Percentiles rank a stretch among this genome's conserved stretches.
These are phyloP conservation scores for Drosophila borealis DNA, from an alignment of 2,888 invertebrate species.

Conservation along the genomic window DNA sequence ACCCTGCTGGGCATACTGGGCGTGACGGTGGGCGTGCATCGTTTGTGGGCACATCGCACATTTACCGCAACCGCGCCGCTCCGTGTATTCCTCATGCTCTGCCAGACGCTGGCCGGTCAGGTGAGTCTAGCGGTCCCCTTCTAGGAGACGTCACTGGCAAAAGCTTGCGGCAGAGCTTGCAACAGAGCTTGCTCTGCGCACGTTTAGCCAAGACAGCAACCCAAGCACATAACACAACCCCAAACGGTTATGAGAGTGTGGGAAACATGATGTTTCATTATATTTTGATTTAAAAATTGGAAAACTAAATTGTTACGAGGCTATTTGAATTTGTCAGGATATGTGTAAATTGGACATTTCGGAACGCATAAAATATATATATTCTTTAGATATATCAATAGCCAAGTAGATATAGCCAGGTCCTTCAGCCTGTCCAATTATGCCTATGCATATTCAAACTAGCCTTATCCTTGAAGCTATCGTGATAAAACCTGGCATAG, in stretches of 20 bases:
- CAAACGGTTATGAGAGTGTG: not conserved
- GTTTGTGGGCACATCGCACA: slow-evolving; percentile 95
- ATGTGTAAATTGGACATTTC: too few species aligned
- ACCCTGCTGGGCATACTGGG: slow-evolving; percentile 90
- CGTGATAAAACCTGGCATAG: too few species aligned
- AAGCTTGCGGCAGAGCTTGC: slow-evolving; percentile 23
- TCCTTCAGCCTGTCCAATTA: too few species aligned
- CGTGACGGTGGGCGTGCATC: slow-evolving; percentile 95
- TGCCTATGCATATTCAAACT: too few species aligned
- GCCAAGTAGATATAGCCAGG: too few species aligned
- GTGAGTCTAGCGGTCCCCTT: slow-evolving; percentile 86
- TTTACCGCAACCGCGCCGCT: slow-evolving; percentile 91
- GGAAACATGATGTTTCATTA: not conserved
- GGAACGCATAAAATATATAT: too few species aligned
- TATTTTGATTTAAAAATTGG: too few species aligned
- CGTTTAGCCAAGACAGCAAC: slow-evolving; percentile 50
- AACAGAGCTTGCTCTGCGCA: not conserved
- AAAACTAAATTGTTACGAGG: not conserved
- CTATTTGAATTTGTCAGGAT: too few species aligned
- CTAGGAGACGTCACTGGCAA: slow-evolving; percentile 4
- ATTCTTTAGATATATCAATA: too few species aligned
- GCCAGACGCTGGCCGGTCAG: slow-evolving; percentile 94
- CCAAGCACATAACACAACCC: slow-evolving; percentile 17
- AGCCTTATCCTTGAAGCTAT: too few species aligned
- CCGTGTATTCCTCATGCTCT: slow-evolving; percentile 91